Conservation (phyloP, 2,888 invertebrate species). For the Abrostola triplasia region DNA sequence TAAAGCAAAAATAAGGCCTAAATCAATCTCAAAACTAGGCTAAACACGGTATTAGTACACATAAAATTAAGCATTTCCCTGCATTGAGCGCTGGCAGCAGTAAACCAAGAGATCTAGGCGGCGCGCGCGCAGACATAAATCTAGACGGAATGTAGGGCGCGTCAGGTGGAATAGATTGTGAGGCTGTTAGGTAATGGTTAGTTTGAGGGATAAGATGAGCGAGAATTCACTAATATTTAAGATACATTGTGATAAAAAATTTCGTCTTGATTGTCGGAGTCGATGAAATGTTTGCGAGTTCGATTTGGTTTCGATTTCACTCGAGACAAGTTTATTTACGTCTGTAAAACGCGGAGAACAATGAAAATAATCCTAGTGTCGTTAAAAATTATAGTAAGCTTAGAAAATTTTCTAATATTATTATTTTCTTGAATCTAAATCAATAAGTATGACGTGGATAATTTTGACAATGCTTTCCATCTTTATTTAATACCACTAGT, state of each 20-base stretch:
- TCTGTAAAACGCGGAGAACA: too few relatives aligned
- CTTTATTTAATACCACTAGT: too few relatives aligned
- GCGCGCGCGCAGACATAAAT: slow-evolving; percentile 62
- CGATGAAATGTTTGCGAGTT: too few relatives aligned
- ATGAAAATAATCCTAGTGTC: too few relatives aligned
- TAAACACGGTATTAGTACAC: slow-evolving; percentile 42
- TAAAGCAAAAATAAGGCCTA: slow-evolving; percentile 28
- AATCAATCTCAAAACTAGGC: slow-evolving; percentile 35
- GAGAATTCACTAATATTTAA: slow-evolving; percentile 2
- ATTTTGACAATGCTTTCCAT: neutral
- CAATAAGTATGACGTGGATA: too few relatives aligned
- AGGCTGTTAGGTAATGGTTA: slow-evolving; percentile 30
- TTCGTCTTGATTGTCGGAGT: too few relatives aligned
- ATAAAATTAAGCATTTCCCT: slow-evolving; percentile 48
- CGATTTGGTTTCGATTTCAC: too few relatives aligned
- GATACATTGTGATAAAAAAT: too few relatives aligned
- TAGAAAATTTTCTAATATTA: too few relatives aligned
- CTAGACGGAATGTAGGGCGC: slow-evolving; percentile 66
- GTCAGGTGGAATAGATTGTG: slow-evolving; percentile 46
- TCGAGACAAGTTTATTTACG: too few relatives aligned
- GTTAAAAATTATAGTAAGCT: too few relatives aligned
- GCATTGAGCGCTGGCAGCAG: slow-evolving; percentile 37
- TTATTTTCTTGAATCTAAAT: too few relatives aligned
- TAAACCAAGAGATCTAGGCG: slow-evolving; percentile 37
- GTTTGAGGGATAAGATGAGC: slow-evolving; percentile 26